These are phyloP conservation scores for Drosophila sp. DNA, from an alignment of 1,140 invertebrate genomes.

Conservation along the genomic window DNA sequence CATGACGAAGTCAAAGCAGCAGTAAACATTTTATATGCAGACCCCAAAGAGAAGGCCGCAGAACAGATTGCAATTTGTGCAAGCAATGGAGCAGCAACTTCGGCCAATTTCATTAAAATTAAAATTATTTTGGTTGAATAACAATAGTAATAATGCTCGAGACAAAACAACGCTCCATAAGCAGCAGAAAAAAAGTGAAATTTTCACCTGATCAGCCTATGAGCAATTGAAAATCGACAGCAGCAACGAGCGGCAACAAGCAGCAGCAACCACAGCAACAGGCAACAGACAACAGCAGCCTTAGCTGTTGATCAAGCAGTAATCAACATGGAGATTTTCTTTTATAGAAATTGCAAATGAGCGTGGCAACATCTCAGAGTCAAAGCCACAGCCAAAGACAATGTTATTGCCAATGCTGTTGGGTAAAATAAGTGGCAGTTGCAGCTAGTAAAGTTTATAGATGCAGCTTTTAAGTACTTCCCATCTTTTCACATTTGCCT, in stretches of 20 bases:
- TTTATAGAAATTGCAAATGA: conserved; percentile 71
- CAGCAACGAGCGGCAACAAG: conserved; percentile 10
- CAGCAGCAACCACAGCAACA: conserved; percentile 21
- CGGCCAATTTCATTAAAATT: conserved; percentile 79
- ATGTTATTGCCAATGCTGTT: conserved; percentile 27
- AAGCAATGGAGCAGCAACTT: conserved; percentile 79
- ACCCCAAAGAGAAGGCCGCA: conserved; percentile 57
- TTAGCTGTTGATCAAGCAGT: conserved; percentile 26
- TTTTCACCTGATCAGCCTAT: conserved; percentile 58
- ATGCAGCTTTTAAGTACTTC: conserved; percentile 12
- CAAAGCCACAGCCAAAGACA: conserved; percentile 43
- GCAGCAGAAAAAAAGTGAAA: conserved; percentile 78
- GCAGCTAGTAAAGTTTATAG: conserved; percentile 12
- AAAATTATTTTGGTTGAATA: conserved; percentile 76
- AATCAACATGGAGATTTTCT: conserved; percentile 66
- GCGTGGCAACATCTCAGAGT: conserved; percentile 38
- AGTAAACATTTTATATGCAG: conserved; percentile 33
- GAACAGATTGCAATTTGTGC: conserved; percentile 77
- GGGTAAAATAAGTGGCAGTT: background rate
- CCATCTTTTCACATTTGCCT: background rate
- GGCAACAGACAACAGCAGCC: conserved; percentile 26
- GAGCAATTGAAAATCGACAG: conserved; percentile 47
- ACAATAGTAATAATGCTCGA: conserved; percentile 74
- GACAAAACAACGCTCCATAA: conserved; percentile 44
- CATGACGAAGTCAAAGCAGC: conserved; percentile 63